These are phyloP conservation scores for Spodoptera littoralis DNA, from an alignment of 2,888 invertebrate species.

Conservation along the genomic window DNA sequence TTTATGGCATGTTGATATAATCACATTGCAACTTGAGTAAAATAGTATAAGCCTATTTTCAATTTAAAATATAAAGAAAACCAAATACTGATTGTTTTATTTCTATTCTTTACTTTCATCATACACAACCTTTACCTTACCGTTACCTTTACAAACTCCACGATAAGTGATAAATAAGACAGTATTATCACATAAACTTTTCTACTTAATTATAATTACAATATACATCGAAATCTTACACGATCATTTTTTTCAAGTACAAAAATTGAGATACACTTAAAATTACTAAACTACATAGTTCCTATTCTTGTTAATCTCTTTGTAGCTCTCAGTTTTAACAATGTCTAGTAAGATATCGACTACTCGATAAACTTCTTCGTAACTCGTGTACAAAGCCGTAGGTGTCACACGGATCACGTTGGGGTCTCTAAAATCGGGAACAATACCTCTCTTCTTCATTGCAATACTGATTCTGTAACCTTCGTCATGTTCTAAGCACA, in stretches of 20 bases:
- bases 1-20: conserved; percentile 67
- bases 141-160: too few relatives aligned
- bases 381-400: conserved; percentile 76
- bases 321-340: conserved; percentile 67
- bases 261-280: not conserved
- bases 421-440: conserved; percentile 76
- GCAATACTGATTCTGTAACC: conserved; percentile 76
- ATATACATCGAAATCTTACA: too few relatives aligned
- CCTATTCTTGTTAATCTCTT: conserved; percentile 62
- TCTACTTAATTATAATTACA: too few relatives aligned
- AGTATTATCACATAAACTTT: too few relatives aligned
- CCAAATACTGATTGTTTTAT: conserved; percentile 63
- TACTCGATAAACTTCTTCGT: conserved; percentile 74
- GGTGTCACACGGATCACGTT: conserved; percentile 79
- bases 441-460: conserved; percentile 72
- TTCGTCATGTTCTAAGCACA: conserved; percentile 77
- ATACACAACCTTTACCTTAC: too few relatives aligned
- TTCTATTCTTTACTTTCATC: conserved; percentile 21
- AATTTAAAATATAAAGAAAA: conserved; percentile 82
- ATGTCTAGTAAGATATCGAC: conserved; percentile 74
- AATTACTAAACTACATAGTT: conserved; percentile 66
- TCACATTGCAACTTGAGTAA: conserved; percentile 80
- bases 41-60: conserved; percentile 87
- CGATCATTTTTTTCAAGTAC: too few relatives aligned
- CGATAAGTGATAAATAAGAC: too few relatives aligned